A percentile compares a stretch with the other conserved stretches of the same genome.
Conservation (phyloP, 2,888 invertebrate species). For the Slavum lentiscoides region DNA sequence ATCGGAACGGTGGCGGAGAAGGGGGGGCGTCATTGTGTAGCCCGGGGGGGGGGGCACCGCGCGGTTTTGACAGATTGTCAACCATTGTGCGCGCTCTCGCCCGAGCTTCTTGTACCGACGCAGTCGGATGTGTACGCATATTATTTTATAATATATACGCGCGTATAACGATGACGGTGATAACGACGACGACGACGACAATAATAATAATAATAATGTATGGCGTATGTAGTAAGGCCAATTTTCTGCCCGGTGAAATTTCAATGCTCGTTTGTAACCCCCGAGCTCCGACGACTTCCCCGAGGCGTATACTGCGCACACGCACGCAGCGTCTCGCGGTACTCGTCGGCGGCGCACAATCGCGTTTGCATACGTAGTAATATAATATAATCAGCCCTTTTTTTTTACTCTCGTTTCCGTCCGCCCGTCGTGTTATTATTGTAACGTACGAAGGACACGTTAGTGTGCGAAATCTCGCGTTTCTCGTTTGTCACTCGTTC, state of each 20-base stretch:
- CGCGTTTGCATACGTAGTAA: not conserved
- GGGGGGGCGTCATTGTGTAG: not conserved
- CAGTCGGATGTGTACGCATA: not conserved
- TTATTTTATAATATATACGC: slow-evolving; percentile 22
- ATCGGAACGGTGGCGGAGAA: not conserved
- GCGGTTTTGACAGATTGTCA: slow-evolving; percentile 47
- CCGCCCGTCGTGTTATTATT: not conserved
- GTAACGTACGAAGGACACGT: not conserved
- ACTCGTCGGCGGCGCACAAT: not conserved
- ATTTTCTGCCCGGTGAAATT: slow-evolving; percentile 51
- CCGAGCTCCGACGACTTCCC: not conserved
- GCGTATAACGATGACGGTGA: slow-evolving; percentile 6
- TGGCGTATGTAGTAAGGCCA: not conserved
- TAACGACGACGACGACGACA: slow-evolving; percentile 2
- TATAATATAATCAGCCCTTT: slow-evolving; percentile 21
- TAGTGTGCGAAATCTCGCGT: not conserved
- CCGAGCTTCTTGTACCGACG: not conserved
- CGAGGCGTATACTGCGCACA: no score
- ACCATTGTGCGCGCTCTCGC: slow-evolving; percentile 22
- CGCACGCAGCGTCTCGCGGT: no score
- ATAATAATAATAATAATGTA: slow-evolving; percentile 35
- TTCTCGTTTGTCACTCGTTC: not conserved
- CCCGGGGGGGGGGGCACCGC: slow-evolving; percentile 17
- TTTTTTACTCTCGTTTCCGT: not conserved
- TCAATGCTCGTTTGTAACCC: slow-evolving; percentile 18